A percentile compares a stretch with the other conserved stretches of the same genome.
These are phyloP conservation scores for Philotrypesis tridentata DNA, from an alignment of 1,140 invertebrate genomes.

Conservation along the genomic window DNA sequence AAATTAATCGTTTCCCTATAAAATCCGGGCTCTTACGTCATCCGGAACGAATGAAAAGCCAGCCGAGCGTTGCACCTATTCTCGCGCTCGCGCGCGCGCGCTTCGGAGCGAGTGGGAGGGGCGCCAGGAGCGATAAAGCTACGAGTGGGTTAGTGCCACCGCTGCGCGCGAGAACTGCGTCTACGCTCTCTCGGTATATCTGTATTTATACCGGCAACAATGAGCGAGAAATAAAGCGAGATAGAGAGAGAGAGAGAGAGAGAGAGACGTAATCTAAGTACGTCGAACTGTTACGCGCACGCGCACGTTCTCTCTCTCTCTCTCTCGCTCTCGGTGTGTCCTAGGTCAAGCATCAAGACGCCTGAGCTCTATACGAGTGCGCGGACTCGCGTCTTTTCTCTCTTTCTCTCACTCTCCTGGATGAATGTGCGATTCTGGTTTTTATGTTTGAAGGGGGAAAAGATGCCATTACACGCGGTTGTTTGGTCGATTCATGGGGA, in stretches of 20 bases:
- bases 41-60: neutral
- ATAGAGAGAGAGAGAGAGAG: neutral
- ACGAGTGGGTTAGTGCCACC: slow-evolving; percentile 24
- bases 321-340: slow-evolving; percentile 52
- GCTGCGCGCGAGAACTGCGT: slow-evolving; percentile 8
- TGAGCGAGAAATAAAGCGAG: neutral
- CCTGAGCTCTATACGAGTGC: neutral
- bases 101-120: neutral
- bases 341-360: slow-evolving; percentile 65
- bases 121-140: slow-evolving; percentile 9
- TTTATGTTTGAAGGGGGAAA: neutral
- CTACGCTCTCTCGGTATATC: no score
- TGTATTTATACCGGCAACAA: neutral
- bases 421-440: neutral
- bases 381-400: neutral
- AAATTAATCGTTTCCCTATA: neutral
- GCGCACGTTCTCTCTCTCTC: no score
- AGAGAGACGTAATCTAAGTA: slow-evolving; percentile 51
- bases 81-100: no score
- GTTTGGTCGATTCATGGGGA: no score
- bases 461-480: no score
- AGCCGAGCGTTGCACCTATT: neutral
- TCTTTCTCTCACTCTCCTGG: neutral
- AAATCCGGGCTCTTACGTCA: neutral
- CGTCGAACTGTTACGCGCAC: slow-evolving; percentile 49